phyloP scores from a whole-genome alignment of 2,113 vertebrate species.

The Strix uralensis region DNA sequence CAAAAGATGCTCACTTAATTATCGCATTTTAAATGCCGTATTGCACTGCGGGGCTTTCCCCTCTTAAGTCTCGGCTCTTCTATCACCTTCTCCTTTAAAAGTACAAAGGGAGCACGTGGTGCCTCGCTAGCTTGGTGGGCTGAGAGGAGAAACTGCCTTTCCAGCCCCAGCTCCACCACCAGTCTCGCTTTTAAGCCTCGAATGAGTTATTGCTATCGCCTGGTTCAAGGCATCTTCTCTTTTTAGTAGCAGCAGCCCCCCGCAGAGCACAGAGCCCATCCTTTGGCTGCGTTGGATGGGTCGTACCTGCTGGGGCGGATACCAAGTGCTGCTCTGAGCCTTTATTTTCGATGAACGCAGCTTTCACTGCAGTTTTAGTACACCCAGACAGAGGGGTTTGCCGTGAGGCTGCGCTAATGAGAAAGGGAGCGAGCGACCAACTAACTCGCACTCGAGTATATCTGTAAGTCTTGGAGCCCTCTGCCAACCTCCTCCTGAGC shows the following conservation, averaged over 20 bases:
- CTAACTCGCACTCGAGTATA: fast-evolving
- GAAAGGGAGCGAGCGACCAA: background rate
- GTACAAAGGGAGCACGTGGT: background rate
- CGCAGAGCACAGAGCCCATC: fast-evolving
- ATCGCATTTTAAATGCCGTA: background rate
- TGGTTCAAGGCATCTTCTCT: background rate
- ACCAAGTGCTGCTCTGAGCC: background rate
- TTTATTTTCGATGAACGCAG: background rate
- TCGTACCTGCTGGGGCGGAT: background rate
- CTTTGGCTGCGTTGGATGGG: background rate
- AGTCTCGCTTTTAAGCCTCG: fast-evolving
- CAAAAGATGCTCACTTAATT: constrained; percentile 37
- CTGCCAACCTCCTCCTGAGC: background rate
- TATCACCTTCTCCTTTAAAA: background rate
- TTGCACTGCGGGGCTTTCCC: background rate
- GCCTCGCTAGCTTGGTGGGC: background rate
- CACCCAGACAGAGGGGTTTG: background rate
- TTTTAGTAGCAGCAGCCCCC: background rate
- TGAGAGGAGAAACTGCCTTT: background rate
- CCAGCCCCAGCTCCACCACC: background rate
- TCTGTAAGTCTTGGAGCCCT: background rate
- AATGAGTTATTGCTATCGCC: background rate
- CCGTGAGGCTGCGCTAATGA: fast-evolving
- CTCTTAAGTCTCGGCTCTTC: background rate
- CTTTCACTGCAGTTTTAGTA: fast-evolving